These are phyloP conservation scores for Scartelaos histophorus DNA, from an alignment of 2,113 vertebrate species.

Conservation along the genomic window DNA sequence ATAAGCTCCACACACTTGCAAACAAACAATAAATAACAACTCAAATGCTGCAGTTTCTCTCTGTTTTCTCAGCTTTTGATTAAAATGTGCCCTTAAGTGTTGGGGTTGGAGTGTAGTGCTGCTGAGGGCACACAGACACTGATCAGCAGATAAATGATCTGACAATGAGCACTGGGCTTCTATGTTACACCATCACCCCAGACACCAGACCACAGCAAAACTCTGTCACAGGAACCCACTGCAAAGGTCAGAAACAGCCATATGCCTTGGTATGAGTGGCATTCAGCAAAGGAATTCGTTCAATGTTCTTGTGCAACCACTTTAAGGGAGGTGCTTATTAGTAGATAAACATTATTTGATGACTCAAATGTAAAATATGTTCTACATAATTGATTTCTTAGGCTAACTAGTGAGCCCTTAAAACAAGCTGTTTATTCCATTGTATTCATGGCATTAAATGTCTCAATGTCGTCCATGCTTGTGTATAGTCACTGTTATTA, in stretches of 20 bases:
- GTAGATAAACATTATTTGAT: background rate
- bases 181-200: conserved; percentile 21
- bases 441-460: background rate
- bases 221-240: background rate
- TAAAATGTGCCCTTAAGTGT: conserved; percentile 3
- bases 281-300: background rate
- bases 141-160: conserved; percentile 59
- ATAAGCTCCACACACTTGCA: background rate
- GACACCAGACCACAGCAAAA: conserved; percentile 17
- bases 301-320: background rate
- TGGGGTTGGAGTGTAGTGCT: conserved; percentile 5
- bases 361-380: background rate
- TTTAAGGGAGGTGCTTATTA: background rate
- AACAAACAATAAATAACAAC: background rate
- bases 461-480: background rate
- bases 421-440: background rate
- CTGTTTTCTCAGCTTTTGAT: conserved; percentile 5
- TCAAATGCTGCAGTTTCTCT: background rate
- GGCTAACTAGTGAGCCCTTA: background rate
- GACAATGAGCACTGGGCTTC: conserved; percentile 26
- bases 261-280: background rate
- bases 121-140: conserved; percentile 15
- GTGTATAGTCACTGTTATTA: background rate
- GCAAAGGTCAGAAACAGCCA: background rate
- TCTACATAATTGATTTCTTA: background rate